A percentile compares a stretch with the other conserved stretches of the same genome.
Evolutionary conservation across 2,113 vertebrate species (phyloP).

Genomic region (Zingel zingel): DNA sequence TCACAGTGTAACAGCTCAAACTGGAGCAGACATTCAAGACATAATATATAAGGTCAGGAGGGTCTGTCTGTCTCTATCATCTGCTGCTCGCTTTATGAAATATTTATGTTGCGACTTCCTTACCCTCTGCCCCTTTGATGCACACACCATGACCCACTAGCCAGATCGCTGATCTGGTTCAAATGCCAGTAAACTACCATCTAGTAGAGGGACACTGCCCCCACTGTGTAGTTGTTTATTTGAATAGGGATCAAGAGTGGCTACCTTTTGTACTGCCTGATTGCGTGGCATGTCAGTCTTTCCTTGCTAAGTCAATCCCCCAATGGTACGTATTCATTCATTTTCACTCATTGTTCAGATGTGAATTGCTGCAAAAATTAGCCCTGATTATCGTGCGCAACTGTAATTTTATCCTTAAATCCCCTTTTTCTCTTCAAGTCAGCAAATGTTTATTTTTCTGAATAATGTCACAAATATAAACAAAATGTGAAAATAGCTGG

Average conservation of each 20-base stretch:
- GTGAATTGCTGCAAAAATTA: slow-evolving; percentile 44
- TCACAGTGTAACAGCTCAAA: slow-evolving; percentile 4
- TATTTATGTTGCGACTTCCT: slow-evolving; percentile 45
- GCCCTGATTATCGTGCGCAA: slow-evolving; percentile 52
- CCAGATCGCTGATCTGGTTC: slow-evolving; percentile 33
- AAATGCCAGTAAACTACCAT: slow-evolving; percentile 38
- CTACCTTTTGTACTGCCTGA: slow-evolving; percentile 21
- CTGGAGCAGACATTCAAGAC: not conserved
- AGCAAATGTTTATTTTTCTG: slow-evolving; percentile 49
- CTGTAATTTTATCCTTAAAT: slow-evolving; percentile 43
- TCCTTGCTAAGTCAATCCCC: slow-evolving; percentile 34
- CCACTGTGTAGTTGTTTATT: slow-evolving; percentile 49
- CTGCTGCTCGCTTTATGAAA: slow-evolving; percentile 36
- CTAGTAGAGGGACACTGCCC: slow-evolving; percentile 25
- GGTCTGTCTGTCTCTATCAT: slow-evolving; percentile 20
- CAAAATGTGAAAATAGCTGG: slow-evolving; percentile 66
- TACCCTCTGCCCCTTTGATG: slow-evolving; percentile 8
- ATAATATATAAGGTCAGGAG: slow-evolving; percentile 14
- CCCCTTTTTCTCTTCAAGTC: slow-evolving; percentile 36
- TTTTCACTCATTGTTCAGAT: slow-evolving; percentile 47
- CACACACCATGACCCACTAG: slow-evolving; percentile 9
- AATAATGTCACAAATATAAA: slow-evolving; percentile 72
- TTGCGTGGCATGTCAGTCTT: slow-evolving; percentile 18
- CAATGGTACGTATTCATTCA: slow-evolving; percentile 33
- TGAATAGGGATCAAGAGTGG: slow-evolving; percentile 57